phyloP scores from a whole-genome alignment of 2,113 vertebrate genomes.

The Bettongia penicillata region DNA sequence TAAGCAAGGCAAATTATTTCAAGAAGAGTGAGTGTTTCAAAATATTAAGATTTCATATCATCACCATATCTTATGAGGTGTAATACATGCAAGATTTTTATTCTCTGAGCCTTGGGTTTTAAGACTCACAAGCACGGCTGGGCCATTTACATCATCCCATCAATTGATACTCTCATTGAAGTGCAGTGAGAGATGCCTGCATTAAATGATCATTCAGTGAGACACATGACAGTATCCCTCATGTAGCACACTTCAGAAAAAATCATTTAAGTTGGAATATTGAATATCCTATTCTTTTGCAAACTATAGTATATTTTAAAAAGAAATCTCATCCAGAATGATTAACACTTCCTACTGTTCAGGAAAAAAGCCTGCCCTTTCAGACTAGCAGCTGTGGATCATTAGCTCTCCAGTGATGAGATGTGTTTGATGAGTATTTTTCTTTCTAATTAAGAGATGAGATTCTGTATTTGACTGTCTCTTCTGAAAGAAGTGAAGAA shows the following conservation, averaged over 20 bases:
- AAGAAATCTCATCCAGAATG: conserved; percentile 87
- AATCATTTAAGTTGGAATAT: conserved; percentile 86
- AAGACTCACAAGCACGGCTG: conserved; percentile 68
- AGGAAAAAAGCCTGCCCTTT: conserved; percentile 86
- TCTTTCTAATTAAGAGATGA: conserved; percentile 88
- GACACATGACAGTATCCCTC: conserved; percentile 78
- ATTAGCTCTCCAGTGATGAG: conserved; percentile 87
- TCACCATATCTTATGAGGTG: conserved; percentile 69
- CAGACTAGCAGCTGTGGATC: conserved; percentile 88
- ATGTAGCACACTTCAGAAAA: conserved; percentile 85
- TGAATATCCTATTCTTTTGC: conserved; percentile 87
- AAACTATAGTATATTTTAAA: conserved; percentile 87
- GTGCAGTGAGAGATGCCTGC: conserved; percentile 72
- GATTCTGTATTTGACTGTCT: conserved; percentile 85
- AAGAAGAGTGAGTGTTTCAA: conserved; percentile 71
- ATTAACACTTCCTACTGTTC: conserved; percentile 88
- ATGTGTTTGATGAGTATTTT: conserved; percentile 88
- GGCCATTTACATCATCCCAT: conserved; percentile 74
- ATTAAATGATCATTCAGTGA: conserved; percentile 78
- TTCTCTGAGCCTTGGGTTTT: conserved; percentile 75
- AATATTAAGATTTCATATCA: conserved; percentile 80
- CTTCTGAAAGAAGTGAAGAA: conserved; percentile 83
- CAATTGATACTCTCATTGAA: conserved; percentile 75
- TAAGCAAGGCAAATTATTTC: conserved; percentile 76
- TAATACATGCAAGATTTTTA: conserved; percentile 60